phyloP scores from a whole-genome alignment of 2,888 invertebrate genomes.

The Ophion costatus region DNA sequence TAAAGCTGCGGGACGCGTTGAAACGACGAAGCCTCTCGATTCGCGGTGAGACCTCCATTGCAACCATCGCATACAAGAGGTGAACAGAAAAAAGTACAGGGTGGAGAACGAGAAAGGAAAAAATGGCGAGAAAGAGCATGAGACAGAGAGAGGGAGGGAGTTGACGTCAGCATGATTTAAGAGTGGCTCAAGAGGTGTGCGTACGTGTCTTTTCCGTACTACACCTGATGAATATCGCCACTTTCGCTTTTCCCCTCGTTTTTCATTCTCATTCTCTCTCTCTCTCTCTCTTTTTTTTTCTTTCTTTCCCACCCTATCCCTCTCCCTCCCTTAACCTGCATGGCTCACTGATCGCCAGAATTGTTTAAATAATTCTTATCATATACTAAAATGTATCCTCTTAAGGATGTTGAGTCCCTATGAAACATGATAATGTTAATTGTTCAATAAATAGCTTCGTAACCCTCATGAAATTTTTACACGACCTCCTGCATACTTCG shows the following conservation, averaged over 20 bases:
- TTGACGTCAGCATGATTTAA: constrained; percentile 67
- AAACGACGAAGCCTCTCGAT: constrained; percentile 62
- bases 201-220: constrained; percentile 65
- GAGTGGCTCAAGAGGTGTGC: constrained; percentile 66
- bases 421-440: too few species aligned
- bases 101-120: constrained; percentile 16
- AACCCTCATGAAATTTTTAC: too few species aligned
- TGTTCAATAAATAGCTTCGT: too few species aligned
- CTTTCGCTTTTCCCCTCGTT: constrained; percentile 52
- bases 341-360: too few species aligned
- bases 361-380: too few species aligned
- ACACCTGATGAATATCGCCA: constrained; percentile 64
- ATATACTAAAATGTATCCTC: too few species aligned
- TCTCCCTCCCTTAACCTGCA: too few species aligned
- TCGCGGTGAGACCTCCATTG: constrained; percentile 34
- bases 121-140: constrained; percentile 10
- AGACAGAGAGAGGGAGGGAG: constrained; percentile 34
- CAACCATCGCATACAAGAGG: constrained; percentile 37
- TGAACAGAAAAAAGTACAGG: constrained; percentile 36
- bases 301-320: neutral
- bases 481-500: too few species aligned
- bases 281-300: neutral
- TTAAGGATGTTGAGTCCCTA: too few species aligned
- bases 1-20: constrained; percentile 57
- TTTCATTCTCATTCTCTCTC: constrained; percentile 11